These are phyloP conservation scores for Elgaria multicarinata DNA, from an alignment of 2,113 vertebrate species.

Conservation along the genomic window DNA sequence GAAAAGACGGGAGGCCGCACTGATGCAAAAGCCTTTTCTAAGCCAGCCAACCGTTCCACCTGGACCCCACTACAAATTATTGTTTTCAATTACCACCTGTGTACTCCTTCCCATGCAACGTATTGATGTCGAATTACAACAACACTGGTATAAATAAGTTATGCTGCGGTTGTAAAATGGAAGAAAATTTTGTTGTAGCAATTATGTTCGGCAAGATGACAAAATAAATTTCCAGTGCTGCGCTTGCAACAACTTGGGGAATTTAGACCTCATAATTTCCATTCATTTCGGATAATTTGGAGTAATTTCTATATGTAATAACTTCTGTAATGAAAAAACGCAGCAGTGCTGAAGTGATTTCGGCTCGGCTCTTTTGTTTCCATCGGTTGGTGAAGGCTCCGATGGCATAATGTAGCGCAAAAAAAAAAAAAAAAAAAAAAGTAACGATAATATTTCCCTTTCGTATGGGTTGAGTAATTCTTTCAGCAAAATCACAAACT, in stretches of 20 bases:
- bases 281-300: constrained; percentile 91
- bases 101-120: constrained; percentile 85
- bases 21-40: constrained; percentile 62
- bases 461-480: constrained; percentile 85
- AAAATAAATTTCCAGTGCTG: constrained; percentile 88
- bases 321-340: constrained; percentile 89
- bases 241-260: constrained; percentile 87
- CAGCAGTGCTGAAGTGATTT: constrained; percentile 86
- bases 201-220: constrained; percentile 89
- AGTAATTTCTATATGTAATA: constrained; percentile 92
- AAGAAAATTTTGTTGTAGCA: constrained; percentile 88
- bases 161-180: constrained; percentile 86
- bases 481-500: constrained; percentile 87
- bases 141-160: constrained; percentile 87
- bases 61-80: constrained; percentile 83
- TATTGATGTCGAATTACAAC: constrained; percentile 89
- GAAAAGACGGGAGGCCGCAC: not conserved
- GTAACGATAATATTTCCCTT: constrained; percentile 86
- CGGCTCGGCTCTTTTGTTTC: constrained; percentile 72
- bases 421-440: constrained; percentile 79
- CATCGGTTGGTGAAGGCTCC: constrained; percentile 28
- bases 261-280: constrained; percentile 91
- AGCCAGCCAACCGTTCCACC: constrained; percentile 81
- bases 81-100: constrained; percentile 88
- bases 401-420: constrained; percentile 81